These are phyloP conservation scores for Paraplagusia blochii DNA, from an alignment of 2,113 vertebrate species.

Conservation along the genomic window DNA sequence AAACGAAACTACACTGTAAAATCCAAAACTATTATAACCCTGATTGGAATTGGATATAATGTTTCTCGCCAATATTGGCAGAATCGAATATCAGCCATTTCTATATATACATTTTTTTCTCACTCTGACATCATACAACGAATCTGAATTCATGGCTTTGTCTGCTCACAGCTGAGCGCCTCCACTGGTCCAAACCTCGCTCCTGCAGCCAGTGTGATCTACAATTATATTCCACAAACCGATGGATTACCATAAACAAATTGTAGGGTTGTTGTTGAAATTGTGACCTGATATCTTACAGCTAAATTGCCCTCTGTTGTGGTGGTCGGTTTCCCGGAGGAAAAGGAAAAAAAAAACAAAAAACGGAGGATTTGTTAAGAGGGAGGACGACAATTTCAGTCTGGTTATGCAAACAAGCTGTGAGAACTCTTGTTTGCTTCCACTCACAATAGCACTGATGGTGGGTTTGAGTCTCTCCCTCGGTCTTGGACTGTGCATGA, in stretches of 20 bases:
- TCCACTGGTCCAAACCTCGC: constrained; percentile 13
- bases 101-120: too few relatives aligned
- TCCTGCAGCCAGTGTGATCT: constrained; percentile 11
- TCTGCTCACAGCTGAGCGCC: too few relatives aligned
- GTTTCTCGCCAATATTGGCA: too few relatives aligned
- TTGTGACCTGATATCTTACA: constrained; percentile 38
- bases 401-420: constrained; percentile 37
- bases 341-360: too few relatives aligned
- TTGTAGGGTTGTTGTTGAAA: constrained; percentile 15
- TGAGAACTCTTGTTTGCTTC: constrained; percentile 28
- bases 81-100: too few relatives aligned
- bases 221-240: constrained; percentile 13
- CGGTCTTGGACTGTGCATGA: constrained; percentile 35
- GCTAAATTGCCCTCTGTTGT: constrained; percentile 10
- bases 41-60: too few relatives aligned
- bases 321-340: constrained; percentile 14
- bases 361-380: constrained; percentile 12
- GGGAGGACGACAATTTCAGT: constrained; percentile 12
- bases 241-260: constrained; percentile 11
- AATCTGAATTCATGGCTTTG: too few relatives aligned
- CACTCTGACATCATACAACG: too few relatives aligned
- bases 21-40: too few relatives aligned
- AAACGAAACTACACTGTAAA: too few relatives aligned
- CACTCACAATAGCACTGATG: constrained; percentile 16
- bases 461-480: constrained; percentile 13